Evolutionary conservation across 2,113 vertebrate species (phyloP).

Genomic region (Felis chaus): DNA sequence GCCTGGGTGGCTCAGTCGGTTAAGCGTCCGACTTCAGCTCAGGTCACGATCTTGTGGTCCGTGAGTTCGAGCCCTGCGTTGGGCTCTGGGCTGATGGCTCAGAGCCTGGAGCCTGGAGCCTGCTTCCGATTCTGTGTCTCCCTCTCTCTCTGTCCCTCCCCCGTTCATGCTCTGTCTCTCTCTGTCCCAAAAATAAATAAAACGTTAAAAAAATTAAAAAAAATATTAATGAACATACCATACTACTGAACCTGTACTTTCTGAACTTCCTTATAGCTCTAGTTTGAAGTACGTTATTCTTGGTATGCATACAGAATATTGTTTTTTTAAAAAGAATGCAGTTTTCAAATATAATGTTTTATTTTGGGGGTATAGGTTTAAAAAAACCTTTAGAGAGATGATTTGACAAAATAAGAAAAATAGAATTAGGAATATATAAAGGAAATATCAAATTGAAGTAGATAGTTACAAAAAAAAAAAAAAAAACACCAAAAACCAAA

Average conservation of each 20-base stretch:
- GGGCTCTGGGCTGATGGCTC: no score
- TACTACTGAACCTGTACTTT: not conserved
- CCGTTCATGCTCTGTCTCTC: no score
- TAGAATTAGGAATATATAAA: not conserved
- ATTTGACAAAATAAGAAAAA: not conserved
- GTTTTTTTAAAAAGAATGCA: not conserved
- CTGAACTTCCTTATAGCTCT: not conserved
- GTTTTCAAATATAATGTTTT: not conserved
- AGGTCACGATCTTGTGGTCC: no score
- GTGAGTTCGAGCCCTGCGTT: no score
- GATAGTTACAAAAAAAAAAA: not conserved
- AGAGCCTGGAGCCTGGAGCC: no score
- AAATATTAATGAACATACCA: not conserved
- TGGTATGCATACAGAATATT: not conserved
- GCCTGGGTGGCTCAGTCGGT: no score
- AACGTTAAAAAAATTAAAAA: no score
- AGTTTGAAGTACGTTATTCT: not conserved
- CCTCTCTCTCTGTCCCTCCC: no score
- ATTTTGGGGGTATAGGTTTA: not conserved
- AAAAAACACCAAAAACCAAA: not conserved
- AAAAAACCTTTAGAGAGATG: not conserved
- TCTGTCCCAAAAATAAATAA: no score
- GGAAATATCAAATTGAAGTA: not conserved
- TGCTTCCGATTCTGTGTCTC: no score
- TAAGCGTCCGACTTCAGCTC: no score